Conservation (phyloP, 2,888 invertebrate genomes). For the Margaritifera margaritifera region DNA sequence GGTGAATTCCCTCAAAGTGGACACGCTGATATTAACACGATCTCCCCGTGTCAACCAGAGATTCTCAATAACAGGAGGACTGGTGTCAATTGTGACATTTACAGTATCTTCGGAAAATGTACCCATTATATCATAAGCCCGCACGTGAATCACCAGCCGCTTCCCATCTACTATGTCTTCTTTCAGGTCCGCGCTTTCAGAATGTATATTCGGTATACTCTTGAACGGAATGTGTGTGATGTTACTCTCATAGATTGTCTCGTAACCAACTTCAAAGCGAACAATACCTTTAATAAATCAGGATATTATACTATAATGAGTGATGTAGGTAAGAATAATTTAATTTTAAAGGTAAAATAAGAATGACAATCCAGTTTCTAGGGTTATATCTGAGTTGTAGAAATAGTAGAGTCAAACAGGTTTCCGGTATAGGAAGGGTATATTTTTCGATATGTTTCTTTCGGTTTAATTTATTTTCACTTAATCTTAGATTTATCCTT, state of each 20-base stretch:
- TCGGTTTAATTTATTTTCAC: too few relatives aligned
- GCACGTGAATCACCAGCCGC: slow-evolving; percentile 22
- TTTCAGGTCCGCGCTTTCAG: not conserved
- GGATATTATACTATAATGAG: not conserved
- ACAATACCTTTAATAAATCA: slow-evolving; percentile 22
- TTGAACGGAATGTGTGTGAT: slow-evolving; percentile 1
- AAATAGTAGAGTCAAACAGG: too few relatives aligned
- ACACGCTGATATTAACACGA: slow-evolving; percentile 39
- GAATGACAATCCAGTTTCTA: not conserved
- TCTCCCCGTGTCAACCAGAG: slow-evolving; percentile 42
- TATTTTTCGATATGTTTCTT: too few relatives aligned
- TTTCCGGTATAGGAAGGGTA: too few relatives aligned
- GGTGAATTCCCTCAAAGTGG: slow-evolving; percentile 30
- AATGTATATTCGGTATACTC: slow-evolving; percentile 4
- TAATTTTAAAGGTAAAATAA: too few relatives aligned
- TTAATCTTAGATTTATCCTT: too few relatives aligned
- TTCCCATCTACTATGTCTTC: slow-evolving; percentile 31
- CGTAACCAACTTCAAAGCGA: slow-evolving; percentile 16
- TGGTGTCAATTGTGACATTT: slow-evolving; percentile 28
- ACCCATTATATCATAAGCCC: slow-evolving; percentile 30
- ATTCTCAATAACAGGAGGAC: slow-evolving; percentile 35
- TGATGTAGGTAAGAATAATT: too few relatives aligned
- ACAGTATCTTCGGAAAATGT: slow-evolving; percentile 29
- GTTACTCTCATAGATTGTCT: slow-evolving; percentile 8
- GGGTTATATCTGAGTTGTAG: not conserved